Evolutionary conservation across 2,888 invertebrate genomes (phyloP).

Genomic region (Drosophila neotestacea): DNA sequence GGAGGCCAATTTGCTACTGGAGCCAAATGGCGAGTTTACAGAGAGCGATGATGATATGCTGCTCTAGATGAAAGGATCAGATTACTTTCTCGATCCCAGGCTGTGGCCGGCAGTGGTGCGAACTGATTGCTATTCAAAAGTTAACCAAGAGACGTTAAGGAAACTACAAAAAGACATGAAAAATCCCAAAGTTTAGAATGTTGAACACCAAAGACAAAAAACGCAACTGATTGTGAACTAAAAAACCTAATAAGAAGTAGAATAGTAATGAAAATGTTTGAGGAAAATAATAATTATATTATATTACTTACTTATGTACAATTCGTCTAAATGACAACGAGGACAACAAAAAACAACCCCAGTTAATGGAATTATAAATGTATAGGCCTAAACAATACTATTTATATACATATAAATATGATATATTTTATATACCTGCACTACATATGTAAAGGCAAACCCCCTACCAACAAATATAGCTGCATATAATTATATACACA

Average conservation of each 20-base stretch:
- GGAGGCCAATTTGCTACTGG: slow-evolving; percentile 83
- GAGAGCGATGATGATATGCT: slow-evolving; percentile 84
- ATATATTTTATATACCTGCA: slow-evolving; percentile 76
- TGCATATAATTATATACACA: slow-evolving; percentile 14
- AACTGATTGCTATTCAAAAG: slow-evolving; percentile 48
- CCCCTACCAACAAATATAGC: slow-evolving; percentile 22
- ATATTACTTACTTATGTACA: slow-evolving; percentile 54
- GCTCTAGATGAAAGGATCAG: slow-evolving; percentile 65
- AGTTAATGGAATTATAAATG: slow-evolving; percentile 56
- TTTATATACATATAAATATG: slow-evolving; percentile 55
- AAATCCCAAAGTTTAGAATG: slow-evolving; percentile 49
- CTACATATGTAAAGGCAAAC: slow-evolving; percentile 53
- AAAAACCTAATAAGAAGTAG: slow-evolving; percentile 41
- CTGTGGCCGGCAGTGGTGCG: slow-evolving; percentile 31
- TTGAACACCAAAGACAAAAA: slow-evolving; percentile 74
- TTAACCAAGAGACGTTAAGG: slow-evolving; percentile 35
- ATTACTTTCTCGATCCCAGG: slow-evolving; percentile 5
- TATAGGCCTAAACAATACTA: slow-evolving; percentile 49
- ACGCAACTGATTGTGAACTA: slow-evolving; percentile 75
- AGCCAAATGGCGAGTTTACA: slow-evolving; percentile 83
- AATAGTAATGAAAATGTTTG: slow-evolving; percentile 33
- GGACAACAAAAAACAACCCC: slow-evolving; percentile 29
- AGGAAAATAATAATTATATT: slow-evolving; percentile 25
- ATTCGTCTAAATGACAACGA: slow-evolving; percentile 64
- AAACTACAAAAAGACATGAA: slow-evolving; percentile 47